A percentile compares a stretch with the other conserved stretches of the same genome.
phyloP scores from a whole-genome alignment of 2,113 vertebrate genomes.

The Urocolius indicus region DNA sequence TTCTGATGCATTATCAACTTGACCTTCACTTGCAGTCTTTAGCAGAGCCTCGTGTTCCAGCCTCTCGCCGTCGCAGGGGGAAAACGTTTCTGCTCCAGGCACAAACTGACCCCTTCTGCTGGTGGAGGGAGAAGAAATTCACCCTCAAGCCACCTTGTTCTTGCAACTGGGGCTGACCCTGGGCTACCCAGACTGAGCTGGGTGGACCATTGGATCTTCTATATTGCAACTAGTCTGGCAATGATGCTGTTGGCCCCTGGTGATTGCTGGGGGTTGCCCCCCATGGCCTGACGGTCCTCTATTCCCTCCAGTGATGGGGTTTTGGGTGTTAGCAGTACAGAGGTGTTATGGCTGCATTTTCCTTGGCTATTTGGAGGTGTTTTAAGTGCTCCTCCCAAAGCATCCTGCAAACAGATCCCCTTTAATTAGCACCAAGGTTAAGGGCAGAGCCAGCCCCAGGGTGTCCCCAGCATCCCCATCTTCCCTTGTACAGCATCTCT shows the following conservation, averaged over 20 bases:
- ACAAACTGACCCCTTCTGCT: not conserved
- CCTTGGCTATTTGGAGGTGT: not conserved
- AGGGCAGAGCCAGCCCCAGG: not conserved
- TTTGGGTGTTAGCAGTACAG: not conserved
- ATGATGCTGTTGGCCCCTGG: not conserved
- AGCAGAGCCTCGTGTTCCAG: constrained; percentile 21
- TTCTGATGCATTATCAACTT: constrained; percentile 65
- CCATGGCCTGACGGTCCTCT: not conserved
- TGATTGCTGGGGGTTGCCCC: not conserved
- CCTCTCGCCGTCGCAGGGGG: not conserved
- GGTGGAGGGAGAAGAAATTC: not conserved
- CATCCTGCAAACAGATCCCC: not conserved
- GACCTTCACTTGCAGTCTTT: constrained; percentile 66
- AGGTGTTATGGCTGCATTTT: not conserved
- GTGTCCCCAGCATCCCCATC: not conserved
- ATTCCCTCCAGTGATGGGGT: fast-evolving
- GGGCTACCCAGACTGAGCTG: not conserved
- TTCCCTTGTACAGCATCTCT: not conserved
- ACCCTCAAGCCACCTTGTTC: not conserved
- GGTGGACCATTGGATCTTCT: too few relatives aligned
- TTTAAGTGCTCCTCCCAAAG: not conserved
- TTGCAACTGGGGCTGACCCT: not conserved
- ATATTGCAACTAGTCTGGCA: not conserved
- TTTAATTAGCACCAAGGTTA: not conserved
- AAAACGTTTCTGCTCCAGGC: not conserved